Base-by-base conservation (phyloP, 2,888 invertebrate species). In the Diachrysia chrysitis region DNA sequence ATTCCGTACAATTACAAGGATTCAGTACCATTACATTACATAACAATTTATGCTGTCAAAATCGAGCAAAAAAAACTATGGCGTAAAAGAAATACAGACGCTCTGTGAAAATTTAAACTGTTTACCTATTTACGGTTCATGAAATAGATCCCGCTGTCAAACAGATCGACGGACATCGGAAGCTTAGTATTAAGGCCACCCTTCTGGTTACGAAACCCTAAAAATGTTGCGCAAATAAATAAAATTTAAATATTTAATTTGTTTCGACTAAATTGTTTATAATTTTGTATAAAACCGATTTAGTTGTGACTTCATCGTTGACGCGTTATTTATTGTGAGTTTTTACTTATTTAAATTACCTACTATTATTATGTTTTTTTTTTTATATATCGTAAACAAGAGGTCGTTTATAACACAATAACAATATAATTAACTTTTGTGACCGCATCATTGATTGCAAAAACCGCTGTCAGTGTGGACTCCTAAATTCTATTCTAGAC, bases 401-500 rank as follows among this genome's bases (percentile, higher is more conserved):
- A 23, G 29, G 29, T 69, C 62, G 25, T 70, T 69, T 58, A 35
- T 14, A 48, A 54, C 14, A 59, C 57, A 69, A 61, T 64, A 55
- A 63, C 21, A 32, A 55, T 12, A 60, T 69, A 60, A 74, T 73
- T 60, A 60, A 51, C 19, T 51, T 42, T 42, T 21, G 19, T 51
- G 48, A 51, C 48, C 21, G 19, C 21, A 12, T 51, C 48, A 21
- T 51, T 51, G 2, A 17, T 51, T n/a, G n/a, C 42, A 42, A 42
- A 37, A 32, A 32, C 32, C 7, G 32, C 32, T 7, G 10, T 37
- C 37, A 37, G 16, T 37, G 37, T 37, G 16, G 14, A 16, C 37
- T 37, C 9, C 19, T 19, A 19, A 32, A 10, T 32, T 32, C 32
- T 32, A 29, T 29, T 7, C 29, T 29, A 29, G 29, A 29, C 29